phyloP scores from a whole-genome alignment of 92 coral and sea anemone genomes.

The Phymanthus crucifer region DNA sequence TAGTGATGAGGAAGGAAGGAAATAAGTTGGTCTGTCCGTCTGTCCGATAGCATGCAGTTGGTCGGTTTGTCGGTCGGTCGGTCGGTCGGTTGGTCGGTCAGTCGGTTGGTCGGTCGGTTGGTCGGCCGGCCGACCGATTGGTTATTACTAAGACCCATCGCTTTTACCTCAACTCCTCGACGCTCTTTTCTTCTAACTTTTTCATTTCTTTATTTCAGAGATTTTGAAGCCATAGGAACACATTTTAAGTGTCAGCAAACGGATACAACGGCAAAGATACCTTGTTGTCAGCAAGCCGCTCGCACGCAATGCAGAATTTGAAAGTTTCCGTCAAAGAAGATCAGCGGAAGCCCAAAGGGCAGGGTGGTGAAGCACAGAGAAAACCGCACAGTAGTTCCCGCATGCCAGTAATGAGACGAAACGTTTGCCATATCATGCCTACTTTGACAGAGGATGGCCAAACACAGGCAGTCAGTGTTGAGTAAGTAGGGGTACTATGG shows the following conservation, averaged over 20 bases:
- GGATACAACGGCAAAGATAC: neutral
- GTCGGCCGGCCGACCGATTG: too few species aligned
- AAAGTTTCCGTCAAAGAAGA: neutral
- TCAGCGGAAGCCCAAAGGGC: neutral
- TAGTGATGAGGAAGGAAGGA: too few species aligned
- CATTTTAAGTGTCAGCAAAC: neutral
- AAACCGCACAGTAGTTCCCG: conserved; percentile 29
- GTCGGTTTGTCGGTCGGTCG: too few species aligned
- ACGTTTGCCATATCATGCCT: conserved; percentile 24
- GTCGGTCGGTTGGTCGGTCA: too few species aligned
- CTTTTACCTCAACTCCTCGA: too few species aligned
- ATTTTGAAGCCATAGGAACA: neutral
- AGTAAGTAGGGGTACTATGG: too few species aligned
- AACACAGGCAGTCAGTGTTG: conserved; percentile 12
- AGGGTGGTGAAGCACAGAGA: conserved; percentile 13
- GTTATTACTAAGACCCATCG: too few species aligned
- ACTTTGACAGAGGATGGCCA: conserved; percentile 26
- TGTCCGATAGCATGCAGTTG: too few species aligned
- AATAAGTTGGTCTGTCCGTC: too few species aligned
- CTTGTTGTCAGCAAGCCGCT: neutral
- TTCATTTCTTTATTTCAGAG: neutral
- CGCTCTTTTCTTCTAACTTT: too few species aligned
- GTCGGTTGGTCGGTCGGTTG: too few species aligned
- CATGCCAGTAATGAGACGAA: conserved; percentile 27
- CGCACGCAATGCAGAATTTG: conserved; percentile 11